Conservation (phyloP, 2,888 invertebrate species). For the Nomada fabriciana region DNA sequence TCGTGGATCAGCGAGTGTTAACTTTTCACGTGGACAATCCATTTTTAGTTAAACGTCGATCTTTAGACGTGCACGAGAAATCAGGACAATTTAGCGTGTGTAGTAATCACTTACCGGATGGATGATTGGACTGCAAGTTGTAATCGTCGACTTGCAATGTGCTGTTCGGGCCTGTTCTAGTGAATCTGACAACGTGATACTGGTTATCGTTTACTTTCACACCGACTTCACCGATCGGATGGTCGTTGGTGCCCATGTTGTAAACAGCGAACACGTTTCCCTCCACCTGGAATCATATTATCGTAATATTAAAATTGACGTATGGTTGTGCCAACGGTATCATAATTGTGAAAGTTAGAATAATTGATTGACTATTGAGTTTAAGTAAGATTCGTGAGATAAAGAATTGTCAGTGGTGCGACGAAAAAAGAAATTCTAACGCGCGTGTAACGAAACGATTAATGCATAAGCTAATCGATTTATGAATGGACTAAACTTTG, state of each 20-base stretch:
- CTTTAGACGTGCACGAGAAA: no score
- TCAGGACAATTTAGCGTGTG: not conserved
- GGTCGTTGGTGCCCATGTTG: conserved; percentile 96
- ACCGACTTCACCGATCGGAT: conserved; percentile 95
- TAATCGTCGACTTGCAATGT: conserved; percentile 96
- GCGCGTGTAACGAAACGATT: no score
- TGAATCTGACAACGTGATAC: conserved; percentile 97
- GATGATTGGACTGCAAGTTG: conserved; percentile 93
- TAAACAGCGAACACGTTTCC: conserved; percentile 97
- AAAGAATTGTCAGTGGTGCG: no score
- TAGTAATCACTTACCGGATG: conserved; percentile 89
- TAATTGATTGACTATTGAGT: not conserved
- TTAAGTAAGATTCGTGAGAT: not conserved
- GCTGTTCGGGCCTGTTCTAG: conserved; percentile 94
- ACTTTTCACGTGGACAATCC: no score
- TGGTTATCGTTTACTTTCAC: conserved; percentile 96
- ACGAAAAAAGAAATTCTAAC: no score
- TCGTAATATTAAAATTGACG: not conserved
- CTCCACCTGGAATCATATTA: conserved; percentile 88
- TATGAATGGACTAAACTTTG: no score
- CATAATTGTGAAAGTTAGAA: not conserved
- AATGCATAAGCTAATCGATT: no score
- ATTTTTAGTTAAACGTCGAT: no score
- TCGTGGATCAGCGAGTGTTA: no score
- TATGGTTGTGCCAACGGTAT: not conserved